Evolutionary conservation across 2,888 invertebrate genomes (phyloP).

Genomic region (Hartigia nigra): DNA sequence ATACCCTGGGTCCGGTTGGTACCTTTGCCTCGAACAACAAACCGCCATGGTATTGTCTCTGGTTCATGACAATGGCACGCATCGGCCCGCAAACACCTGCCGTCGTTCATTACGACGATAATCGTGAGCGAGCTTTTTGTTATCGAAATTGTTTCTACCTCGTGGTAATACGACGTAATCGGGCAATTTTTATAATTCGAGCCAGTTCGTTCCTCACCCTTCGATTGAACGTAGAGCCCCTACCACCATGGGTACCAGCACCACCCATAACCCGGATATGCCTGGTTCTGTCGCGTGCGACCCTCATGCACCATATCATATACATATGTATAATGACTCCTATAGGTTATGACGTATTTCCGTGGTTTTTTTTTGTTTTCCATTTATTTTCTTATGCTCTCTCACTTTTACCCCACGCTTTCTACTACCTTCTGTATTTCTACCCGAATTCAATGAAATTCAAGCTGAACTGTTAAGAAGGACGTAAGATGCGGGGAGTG

Average conservation of each 20-base stretch:
- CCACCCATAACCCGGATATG: not conserved
- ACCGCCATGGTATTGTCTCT: slow-evolving; percentile 47
- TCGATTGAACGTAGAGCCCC: not conserved
- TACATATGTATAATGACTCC: not conserved
- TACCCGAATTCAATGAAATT: slow-evolving; percentile 31
- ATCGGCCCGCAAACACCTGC: slow-evolving; percentile 57
- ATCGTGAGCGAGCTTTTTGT: slow-evolving; percentile 54
- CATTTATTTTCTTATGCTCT: not conserved
- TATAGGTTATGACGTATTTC: not conserved
- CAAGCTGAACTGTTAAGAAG: slow-evolving; percentile 28
- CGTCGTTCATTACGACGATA: slow-evolving; percentile 55
- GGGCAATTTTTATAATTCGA: slow-evolving; percentile 41
- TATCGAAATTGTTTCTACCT: slow-evolving; percentile 40
- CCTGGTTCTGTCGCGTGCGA: not conserved
- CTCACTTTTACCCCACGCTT: not conserved
- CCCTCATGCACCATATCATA: not conserved
- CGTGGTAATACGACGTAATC: slow-evolving; percentile 29
- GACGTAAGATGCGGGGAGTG: slow-evolving; percentile 46
- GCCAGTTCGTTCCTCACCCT: slow-evolving; percentile 10
- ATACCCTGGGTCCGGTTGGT: slow-evolving; percentile 31
- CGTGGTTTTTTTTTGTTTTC: not conserved
- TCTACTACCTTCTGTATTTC: not conserved
- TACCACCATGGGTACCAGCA: not conserved
- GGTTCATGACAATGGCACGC: slow-evolving; percentile 31
- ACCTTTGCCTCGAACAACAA: slow-evolving; percentile 10